Conservation (phyloP, 2,797 vertebrate genomes). For the Okamejei kenojei region DNA sequence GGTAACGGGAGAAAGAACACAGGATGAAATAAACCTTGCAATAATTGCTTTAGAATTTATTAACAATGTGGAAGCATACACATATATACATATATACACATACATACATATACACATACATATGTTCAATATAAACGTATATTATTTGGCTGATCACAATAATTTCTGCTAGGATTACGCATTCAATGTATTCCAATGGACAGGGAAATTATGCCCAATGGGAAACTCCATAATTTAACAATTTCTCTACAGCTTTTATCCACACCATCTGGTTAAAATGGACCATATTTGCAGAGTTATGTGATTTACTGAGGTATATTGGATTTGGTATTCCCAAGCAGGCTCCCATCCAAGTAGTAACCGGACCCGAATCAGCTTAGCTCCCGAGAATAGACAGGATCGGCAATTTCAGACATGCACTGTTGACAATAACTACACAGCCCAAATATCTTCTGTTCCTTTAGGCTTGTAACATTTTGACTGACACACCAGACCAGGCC, state of each 20-base stretch:
- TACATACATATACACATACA: too few species aligned
- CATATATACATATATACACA: too few species aligned
- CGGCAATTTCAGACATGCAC: too few species aligned
- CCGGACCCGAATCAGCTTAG: too few species aligned
- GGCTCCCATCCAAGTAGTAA: too few species aligned
- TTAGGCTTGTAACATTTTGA: background rate
- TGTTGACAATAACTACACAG: too few species aligned
- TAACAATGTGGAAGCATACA: background rate
- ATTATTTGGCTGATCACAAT: background rate
- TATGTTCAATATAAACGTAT: background rate
- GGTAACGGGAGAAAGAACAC: background rate
- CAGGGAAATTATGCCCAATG: background rate
- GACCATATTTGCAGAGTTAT: background rate
- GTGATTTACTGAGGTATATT: background rate
- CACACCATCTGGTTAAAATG: background rate
- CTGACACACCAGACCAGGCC: background rate
- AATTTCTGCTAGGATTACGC: background rate
- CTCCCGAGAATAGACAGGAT: too few species aligned
- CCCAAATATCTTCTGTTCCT: background rate
- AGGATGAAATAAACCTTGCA: background rate
- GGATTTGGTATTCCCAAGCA: too few species aligned
- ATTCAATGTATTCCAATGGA: background rate
- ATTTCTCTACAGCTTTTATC: background rate
- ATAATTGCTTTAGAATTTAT: background rate
- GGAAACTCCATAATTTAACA: background rate